Evolutionary conservation across 2,113 vertebrate species (phyloP).

Genomic region (Sapayoa aenigma): DNA sequence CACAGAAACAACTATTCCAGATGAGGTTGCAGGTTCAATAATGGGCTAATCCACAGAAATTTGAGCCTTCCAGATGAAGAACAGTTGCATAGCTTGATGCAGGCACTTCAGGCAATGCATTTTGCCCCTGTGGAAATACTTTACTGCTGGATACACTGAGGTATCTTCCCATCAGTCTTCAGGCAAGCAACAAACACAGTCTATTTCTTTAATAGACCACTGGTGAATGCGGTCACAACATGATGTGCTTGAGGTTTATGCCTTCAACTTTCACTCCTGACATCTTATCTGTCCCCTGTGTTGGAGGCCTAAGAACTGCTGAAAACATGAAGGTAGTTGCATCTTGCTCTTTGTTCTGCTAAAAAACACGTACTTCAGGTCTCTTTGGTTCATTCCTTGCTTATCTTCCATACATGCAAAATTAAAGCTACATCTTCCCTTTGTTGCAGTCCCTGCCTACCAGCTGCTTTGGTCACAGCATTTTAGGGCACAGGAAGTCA

Average conservation of each 20-base stretch:
- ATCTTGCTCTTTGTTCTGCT: not conserved
- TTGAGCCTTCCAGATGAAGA: not conserved
- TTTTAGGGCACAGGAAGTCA: not conserved
- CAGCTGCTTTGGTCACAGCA: not conserved
- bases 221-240: not conserved
- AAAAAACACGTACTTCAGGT: not conserved
- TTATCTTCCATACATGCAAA: not conserved
- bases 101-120: not conserved
- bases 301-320: not conserved
- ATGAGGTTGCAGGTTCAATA: not conserved
- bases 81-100: not conserved
- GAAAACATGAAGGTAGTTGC: not conserved
- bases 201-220: not conserved
- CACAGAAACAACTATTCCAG: not conserved
- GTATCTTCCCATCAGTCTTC: not conserved
- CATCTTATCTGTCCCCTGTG: not conserved
- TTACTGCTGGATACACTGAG: not conserved
- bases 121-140: not conserved
- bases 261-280: not conserved
- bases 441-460: not conserved
- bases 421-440: not conserved
- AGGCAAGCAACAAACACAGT: not conserved
- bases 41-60: not conserved
- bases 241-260: not conserved
- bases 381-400: not conserved